Conservation (phyloP, 2,113 vertebrate species). For the Ammodytes dubius region DNA sequence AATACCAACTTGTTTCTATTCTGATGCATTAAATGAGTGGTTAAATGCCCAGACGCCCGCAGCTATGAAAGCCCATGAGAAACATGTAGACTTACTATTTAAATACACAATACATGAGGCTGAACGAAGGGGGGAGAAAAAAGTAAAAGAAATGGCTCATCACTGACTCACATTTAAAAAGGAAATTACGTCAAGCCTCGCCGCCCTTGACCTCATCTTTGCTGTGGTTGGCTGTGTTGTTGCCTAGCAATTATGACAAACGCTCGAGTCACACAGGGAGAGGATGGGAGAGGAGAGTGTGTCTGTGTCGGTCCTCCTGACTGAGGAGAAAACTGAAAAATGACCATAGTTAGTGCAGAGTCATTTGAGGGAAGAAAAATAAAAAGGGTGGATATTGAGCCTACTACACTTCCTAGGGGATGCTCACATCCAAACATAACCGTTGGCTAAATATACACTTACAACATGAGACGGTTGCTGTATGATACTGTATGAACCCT, state of each 20-base stretch:
- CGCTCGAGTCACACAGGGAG: conserved; percentile 71
- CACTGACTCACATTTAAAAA: conserved; percentile 75
- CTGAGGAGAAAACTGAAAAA: conserved; percentile 32
- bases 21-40: not conserved
- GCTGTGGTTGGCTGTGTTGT: conserved; percentile 73
- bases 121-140: not conserved
- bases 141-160: conserved; percentile 53
- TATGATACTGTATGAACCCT: too few relatives aligned
- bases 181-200: conserved; percentile 77
- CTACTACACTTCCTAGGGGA: conserved; percentile 26
- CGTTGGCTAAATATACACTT: not conserved
- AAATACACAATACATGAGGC: conserved; percentile 6
- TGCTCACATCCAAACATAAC: conserved; percentile 18
- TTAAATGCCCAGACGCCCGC: not conserved
- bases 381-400: conserved; percentile 3
- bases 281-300: conserved; percentile 35
- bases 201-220: conserved; percentile 60
- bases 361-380: conserved; percentile 25
- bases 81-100: not conserved
- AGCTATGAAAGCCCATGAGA: not conserved
- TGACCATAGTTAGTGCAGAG: not conserved
- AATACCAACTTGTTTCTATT: not conserved
- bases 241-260: conserved; percentile 79
- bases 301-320: conserved; percentile 15
- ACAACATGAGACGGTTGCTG: not conserved